Base-by-base conservation (phyloP, 1,140 invertebrate genomes). In the Drosophila seguyi region DNA sequence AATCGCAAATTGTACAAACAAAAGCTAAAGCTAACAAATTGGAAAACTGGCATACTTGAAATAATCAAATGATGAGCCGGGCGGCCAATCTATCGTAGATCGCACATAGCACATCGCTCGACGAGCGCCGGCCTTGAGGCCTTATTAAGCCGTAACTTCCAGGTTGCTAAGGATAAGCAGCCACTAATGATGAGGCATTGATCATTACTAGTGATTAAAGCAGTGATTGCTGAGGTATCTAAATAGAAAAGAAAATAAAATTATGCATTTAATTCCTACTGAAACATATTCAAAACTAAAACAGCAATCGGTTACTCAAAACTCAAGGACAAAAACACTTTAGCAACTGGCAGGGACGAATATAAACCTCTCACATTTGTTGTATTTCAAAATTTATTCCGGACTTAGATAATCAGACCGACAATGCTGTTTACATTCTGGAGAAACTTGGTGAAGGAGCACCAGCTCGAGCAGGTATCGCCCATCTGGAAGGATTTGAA, bases 401-500 rank as follows among this genome's bases (percentile, higher is more conserved):
- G 57, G 57, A 75, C 58, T 63, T 41, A 25, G 44, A 11, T 52
- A 27, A 65, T 31, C 18, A 36, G 59, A 50, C 25, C 59, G n/a
- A 39, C 16, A 41, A 86, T 88, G 84, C 44, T 53, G 39, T 90
- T 86, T 45, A n/a, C 29, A 20, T 79, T 88, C 44, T 90, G 85
- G 85, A 81, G 52, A 27, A 68, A 34, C 63, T 63, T 65, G 47
- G 50, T 57, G 7, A 81, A 79, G 34, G 63, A 74, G 29, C 44
- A 57, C 10, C 74, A 60, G 41, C 77, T 25, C n/a, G 84, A 88
- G 13, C 66, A 78, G 59, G 48, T 81, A 27, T 76, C 81, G 41
- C 77, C 79, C 41, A 73, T 90, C 48, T 90, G 85, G 85, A 78
- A 76, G 78, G 69, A 85, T 41, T 75, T 90, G 45, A 90, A 90